A percentile compares a stretch with the other conserved stretches of the same genome.
Evolutionary conservation across 2,113 vertebrate species (phyloP).

Genomic region (Hiodon tergisus): DNA sequence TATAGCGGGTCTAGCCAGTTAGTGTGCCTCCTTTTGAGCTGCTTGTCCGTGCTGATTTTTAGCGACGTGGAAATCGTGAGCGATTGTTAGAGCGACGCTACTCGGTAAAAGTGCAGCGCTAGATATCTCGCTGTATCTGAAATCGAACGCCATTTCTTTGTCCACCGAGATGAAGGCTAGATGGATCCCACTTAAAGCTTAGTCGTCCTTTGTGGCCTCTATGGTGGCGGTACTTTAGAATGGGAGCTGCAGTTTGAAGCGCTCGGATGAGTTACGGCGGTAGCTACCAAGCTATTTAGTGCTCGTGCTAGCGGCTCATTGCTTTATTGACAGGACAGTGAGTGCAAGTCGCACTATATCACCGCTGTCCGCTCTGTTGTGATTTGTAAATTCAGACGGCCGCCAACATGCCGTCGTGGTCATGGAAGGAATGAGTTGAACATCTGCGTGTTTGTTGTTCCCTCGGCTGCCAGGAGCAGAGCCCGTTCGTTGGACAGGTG

Average conservation of each 20-base stretch:
- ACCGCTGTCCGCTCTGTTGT: neutral
- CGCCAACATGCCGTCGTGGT: neutral
- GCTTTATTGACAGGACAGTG: neutral
- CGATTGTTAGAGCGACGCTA: no score
- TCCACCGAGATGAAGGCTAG: slow-evolving; percentile 6
- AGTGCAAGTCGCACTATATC: neutral
- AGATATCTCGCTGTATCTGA: no score
- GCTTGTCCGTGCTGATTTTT: slow-evolving; percentile 22
- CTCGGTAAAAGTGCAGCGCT: no score
- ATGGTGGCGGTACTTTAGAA: slow-evolving; percentile 25
- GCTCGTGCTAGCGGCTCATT: neutral
- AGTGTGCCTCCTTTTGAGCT: slow-evolving; percentile 21
- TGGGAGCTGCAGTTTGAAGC: slow-evolving; percentile 3
- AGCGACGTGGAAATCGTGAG: neutral
- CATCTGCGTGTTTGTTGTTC: neutral
- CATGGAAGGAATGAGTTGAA: neutral
- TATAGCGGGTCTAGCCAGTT: slow-evolving; percentile 21
- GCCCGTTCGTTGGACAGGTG: neutral
- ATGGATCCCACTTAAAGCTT: slow-evolving; percentile 24
- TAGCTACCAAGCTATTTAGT: slow-evolving; percentile 19
- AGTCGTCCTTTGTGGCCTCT: slow-evolving; percentile 23
- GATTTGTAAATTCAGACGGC: neutral
- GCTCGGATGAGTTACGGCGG: neutral
- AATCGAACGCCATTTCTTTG: no score
- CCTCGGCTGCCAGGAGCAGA: neutral